Evolutionary conservation across 1,140 invertebrate genomes (phyloP), one percentile per base, ranked within the genome.

Genomic region (Fopius arisanus): DNA sequence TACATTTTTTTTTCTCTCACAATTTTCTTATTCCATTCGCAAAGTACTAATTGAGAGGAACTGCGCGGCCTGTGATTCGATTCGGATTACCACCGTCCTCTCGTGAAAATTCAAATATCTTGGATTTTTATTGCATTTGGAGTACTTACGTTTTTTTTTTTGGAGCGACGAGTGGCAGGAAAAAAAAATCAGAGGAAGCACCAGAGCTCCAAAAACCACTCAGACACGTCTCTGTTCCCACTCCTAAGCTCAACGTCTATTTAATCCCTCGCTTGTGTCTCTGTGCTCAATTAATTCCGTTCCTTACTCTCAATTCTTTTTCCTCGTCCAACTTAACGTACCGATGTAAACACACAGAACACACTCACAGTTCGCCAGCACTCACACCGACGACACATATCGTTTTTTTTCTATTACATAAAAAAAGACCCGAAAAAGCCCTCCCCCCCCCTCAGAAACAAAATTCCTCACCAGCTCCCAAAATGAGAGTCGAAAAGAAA

Each of bases 281-380:
- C 26, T 2, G 54, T 62, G 23, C 26, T 62, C 26, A 26, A 26
- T 59, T 59, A 51, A 59, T 59, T 23, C 26, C 7, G 21, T 62
- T 29, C 4, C 21, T 59, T 59, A 31, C 14, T 33, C 26, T 65
- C 0, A 65, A 65, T 65, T 28, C 6, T 28, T 63, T 63, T 63
- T 59, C 12, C 5, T 9, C 51, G 5, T 29, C 29, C 26, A 16
- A 40, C 16, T 26, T 51, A 51, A 68, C 66, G 66, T 12, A 68
- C 43, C n/a, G 29, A 68, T 4, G 66, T 41, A 68, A 51, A 68
- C 21, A 68, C 66, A 68, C 66, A 40, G 21, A 68, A 65, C 28
- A 65, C 62, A 65, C 62, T 65, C 62, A 65, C 62, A 33, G 28
- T 65, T 33, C 62, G 28, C 62, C 62, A 65, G 28, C 62, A 65